Evolutionary conservation across 2,888 invertebrate species (phyloP).

Genomic region (Cremastinae sp.): DNA sequence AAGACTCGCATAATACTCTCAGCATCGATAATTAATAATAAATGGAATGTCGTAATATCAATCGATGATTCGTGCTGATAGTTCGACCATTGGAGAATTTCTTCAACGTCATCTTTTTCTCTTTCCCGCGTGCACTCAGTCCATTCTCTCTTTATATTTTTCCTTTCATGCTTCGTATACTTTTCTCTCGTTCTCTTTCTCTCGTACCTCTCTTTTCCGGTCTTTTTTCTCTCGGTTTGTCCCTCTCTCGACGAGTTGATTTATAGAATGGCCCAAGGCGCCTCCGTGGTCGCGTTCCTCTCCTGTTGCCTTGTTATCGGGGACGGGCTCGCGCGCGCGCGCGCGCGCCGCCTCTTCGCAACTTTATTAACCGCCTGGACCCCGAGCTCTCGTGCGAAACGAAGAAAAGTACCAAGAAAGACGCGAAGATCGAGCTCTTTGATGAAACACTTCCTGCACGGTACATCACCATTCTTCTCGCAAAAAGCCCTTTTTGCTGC

Average conservation of each 20-base stretch:
- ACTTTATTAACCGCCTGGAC: slow-evolving; percentile 69
- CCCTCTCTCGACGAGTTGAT: slow-evolving; percentile 67
- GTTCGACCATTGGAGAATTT: too few species aligned
- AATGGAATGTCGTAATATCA: slow-evolving; percentile 2
- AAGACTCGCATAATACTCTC: too few species aligned
- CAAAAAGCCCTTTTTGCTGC: slow-evolving; percentile 9
- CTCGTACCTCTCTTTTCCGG: too few species aligned
- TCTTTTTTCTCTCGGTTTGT: slow-evolving; percentile 51
- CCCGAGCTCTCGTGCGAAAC: slow-evolving; percentile 58
- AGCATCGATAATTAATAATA: too few species aligned
- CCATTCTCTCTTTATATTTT: slow-evolving; percentile 15
- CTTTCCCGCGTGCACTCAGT: slow-evolving; percentile 28
- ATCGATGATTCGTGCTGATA: slow-evolving; percentile 13
- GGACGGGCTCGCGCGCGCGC: slow-evolving; percentile 52
- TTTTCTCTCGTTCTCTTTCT: slow-evolving; percentile 31
- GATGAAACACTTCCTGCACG: slow-evolving; percentile 59
- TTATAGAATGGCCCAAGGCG: slow-evolving; percentile 68
- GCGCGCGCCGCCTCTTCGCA: slow-evolving; percentile 63
- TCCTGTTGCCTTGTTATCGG: slow-evolving; percentile 68
- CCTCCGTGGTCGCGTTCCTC: slow-evolving; percentile 64
- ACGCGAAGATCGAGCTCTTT: slow-evolving; percentile 44
- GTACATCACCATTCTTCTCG: slow-evolving; percentile 22
- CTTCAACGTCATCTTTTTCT: slow-evolving; percentile 19
- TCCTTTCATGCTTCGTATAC: slow-evolving; percentile 15
- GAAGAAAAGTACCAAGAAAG: slow-evolving; percentile 40